Percentiles rank a stretch among this genome's conserved stretches.
phyloP scores from a whole-genome alignment of 2,888 invertebrate genomes.

The Hirtodrosophila cameraria region DNA sequence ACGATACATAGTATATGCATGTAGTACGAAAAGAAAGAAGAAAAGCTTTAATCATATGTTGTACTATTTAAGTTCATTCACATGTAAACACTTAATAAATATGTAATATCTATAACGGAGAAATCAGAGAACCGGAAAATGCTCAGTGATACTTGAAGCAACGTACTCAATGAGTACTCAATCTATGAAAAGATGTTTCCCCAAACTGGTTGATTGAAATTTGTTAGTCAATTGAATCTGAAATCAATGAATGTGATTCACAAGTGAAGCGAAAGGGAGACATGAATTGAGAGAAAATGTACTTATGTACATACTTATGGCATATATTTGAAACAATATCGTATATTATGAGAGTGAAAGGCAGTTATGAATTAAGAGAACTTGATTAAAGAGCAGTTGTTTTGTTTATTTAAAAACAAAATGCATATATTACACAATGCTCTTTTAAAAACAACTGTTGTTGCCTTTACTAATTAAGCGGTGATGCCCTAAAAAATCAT shows the following conservation, averaged over 20 bases:
- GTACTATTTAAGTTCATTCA: not conserved
- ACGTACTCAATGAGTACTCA: not conserved
- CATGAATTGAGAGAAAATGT: not conserved
- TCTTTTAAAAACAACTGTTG: too few species aligned
- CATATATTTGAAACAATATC: not conserved
- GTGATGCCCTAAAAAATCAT: slow-evolving; percentile 25
- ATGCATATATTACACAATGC: too few species aligned
- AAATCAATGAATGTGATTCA: slow-evolving; percentile 23
- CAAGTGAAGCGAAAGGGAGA: not conserved
- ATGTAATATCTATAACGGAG: not conserved
- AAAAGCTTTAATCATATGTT: slow-evolving; percentile 12
- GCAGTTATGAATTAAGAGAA: too few species aligned
- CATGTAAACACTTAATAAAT: not conserved
- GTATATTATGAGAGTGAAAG: not conserved
- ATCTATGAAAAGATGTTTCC: not conserved
- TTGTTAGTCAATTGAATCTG: slow-evolving; percentile 25
- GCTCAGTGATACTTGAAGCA: slow-evolving; percentile 1
- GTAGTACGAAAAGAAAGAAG: not conserved
- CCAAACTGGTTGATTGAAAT: slow-evolving; percentile 26
- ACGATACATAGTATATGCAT: slow-evolving; percentile 3
- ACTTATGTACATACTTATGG: not conserved
- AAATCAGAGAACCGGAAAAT: slow-evolving; percentile 3
- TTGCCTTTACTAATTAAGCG: too few species aligned
- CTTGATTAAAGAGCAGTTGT: too few species aligned
- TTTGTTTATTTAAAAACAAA: too few species aligned